Evolutionary conservation across 2,113 vertebrate species (phyloP).

Genomic region (Aldabrachelys gigantea): DNA sequence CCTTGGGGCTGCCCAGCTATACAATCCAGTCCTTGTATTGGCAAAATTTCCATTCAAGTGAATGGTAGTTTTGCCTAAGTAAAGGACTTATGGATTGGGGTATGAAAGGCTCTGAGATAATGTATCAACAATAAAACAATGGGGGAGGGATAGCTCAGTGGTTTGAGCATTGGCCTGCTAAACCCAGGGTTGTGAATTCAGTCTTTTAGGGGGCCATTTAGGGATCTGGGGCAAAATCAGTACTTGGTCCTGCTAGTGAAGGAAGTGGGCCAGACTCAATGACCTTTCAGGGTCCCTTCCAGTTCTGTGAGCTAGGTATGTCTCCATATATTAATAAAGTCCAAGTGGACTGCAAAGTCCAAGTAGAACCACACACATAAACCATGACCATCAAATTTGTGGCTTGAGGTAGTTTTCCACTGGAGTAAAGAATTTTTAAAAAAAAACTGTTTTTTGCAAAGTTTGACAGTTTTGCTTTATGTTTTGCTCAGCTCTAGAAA

Average conservation of each 20-base stretch:
- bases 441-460: slow-evolving; percentile 70
- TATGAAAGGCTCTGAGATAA: not conserved
- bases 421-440: slow-evolving; percentile 62
- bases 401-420: slow-evolving; percentile 77
- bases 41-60: not conserved
- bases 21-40: not conserved
- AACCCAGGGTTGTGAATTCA: too few species aligned
- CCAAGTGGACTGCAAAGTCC: slow-evolving; percentile 63
- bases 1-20: not conserved
- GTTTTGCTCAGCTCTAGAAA: slow-evolving; percentile 63
- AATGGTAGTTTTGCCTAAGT: not conserved
- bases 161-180: too few species aligned
- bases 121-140: not conserved
- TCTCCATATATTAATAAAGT: not conserved
- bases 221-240: too few species aligned
- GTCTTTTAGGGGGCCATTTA: too few species aligned
- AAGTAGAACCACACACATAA: slow-evolving; percentile 60
- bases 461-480: slow-evolving; percentile 72
- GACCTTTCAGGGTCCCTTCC: too few species aligned
- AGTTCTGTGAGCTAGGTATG: too few species aligned
- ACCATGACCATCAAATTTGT: slow-evolving; percentile 73
- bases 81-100: not conserved
- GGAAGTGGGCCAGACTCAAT: too few species aligned
- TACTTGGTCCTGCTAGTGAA: too few species aligned
- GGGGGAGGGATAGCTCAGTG: too few species aligned